These are phyloP conservation scores for Busseola fusca DNA, from an alignment of 2,888 invertebrate species.

Conservation along the genomic window DNA sequence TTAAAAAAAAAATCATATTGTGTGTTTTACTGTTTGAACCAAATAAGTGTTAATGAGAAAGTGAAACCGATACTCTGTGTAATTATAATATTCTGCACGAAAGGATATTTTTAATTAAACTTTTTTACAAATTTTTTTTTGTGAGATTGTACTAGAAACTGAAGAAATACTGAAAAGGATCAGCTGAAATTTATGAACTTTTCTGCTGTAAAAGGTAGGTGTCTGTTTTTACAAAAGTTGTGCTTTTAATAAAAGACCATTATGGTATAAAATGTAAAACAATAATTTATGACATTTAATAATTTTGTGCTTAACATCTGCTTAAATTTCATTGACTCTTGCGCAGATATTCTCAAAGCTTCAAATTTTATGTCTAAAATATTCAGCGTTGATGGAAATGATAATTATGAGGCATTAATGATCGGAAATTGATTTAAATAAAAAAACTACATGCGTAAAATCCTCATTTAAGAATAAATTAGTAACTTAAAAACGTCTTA, in stretches of 20 bases:
- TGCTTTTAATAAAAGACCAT: not conserved
- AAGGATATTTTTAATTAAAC: slow-evolving; percentile 69
- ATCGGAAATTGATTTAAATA: slow-evolving; percentile 21
- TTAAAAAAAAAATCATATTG: slow-evolving; percentile 58
- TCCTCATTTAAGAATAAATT: slow-evolving; percentile 45
- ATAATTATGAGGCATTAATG: slow-evolving; percentile 37
- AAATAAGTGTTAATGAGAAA: slow-evolving; percentile 72
- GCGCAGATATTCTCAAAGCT: slow-evolving; percentile 6
- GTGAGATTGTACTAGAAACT: slow-evolving; percentile 58
- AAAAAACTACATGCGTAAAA: slow-evolving; percentile 21
- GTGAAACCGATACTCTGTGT: slow-evolving; percentile 80
- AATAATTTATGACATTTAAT: not conserved
- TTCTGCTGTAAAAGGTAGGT: slow-evolving; percentile 71
- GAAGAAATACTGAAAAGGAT: slow-evolving; percentile 63
- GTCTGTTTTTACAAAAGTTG: not conserved
- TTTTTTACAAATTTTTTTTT: slow-evolving; percentile 61
- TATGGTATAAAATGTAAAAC: not conserved
- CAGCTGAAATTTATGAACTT: slow-evolving; percentile 59
- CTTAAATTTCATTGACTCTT: not conserved
- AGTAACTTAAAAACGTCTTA: slow-evolving; percentile 33
- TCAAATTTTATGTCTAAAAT: slow-evolving; percentile 20
- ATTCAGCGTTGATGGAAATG: slow-evolving; percentile 35
- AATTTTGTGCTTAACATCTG: not conserved
- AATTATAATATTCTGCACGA: slow-evolving; percentile 67
- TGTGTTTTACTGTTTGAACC: slow-evolving; percentile 69